These are phyloP conservation scores for Chrysocyon brachyurus DNA, from an alignment of 2,797 vertebrate genomes.

Conservation along the genomic window DNA sequence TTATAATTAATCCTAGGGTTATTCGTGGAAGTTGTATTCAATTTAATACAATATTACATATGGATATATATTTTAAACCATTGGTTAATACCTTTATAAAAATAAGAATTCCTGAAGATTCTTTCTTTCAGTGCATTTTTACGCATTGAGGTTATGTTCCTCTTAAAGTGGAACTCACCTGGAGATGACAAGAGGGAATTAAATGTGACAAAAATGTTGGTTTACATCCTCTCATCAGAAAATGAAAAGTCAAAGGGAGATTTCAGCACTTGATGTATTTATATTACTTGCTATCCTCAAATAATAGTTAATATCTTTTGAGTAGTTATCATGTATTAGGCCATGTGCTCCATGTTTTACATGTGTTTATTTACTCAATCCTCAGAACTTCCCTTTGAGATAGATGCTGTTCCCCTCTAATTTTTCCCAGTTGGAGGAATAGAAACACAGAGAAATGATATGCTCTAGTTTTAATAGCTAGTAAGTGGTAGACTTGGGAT, in stretches of 20 bases:
- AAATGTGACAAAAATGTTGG: neutral
- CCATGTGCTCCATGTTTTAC: neutral
- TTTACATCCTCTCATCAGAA: conserved; percentile 25
- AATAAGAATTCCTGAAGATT: neutral
- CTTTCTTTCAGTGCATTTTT: conserved; percentile 41
- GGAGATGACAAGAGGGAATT: conserved; percentile 52
- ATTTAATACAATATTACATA: neutral
- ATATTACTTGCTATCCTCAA: neutral
- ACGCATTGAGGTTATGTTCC: conserved; percentile 35
- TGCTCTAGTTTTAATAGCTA: neutral
- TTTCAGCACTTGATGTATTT: conserved; percentile 27
- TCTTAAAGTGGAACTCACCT: conserved; percentile 48
- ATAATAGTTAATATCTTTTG: neutral
- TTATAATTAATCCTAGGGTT: neutral
- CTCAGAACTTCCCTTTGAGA: neutral
- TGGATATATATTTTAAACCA: neutral
- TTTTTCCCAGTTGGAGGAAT: neutral
- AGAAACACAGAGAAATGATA: neutral
- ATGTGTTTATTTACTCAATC: neutral
- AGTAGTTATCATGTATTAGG: neutral
- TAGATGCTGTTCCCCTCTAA: neutral
- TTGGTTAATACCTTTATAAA: conserved; percentile 18
- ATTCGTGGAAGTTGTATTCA: neutral
- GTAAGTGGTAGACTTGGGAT: neutral
- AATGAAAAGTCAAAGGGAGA: conserved; percentile 36